phyloP scores from a whole-genome alignment of 2,113 vertebrate genomes.

The Oplegnathus fasciatus region DNA sequence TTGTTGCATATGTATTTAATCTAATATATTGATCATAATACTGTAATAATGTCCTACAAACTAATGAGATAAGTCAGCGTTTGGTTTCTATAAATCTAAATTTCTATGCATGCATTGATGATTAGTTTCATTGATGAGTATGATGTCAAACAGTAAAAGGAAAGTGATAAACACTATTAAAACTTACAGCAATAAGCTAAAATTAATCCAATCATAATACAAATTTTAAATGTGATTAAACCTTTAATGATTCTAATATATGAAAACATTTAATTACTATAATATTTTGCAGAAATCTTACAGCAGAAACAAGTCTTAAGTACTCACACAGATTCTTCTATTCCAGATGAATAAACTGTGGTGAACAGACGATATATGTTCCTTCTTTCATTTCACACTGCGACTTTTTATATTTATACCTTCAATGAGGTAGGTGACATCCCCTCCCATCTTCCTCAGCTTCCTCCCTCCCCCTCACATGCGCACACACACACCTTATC shows the following conservation, averaged over 20 bases:
- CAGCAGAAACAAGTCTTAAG: not conserved
- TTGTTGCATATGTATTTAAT: not conserved
- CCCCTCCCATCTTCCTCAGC: slow-evolving; percentile 14
- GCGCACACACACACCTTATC: not conserved
- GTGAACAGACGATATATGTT: not conserved
- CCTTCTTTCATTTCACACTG: slow-evolving; percentile 8
- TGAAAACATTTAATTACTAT: not conserved
- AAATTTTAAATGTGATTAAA: not conserved
- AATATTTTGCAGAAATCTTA: not conserved
- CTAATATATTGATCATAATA: not conserved
- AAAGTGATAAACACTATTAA: not conserved
- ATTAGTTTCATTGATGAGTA: not conserved
- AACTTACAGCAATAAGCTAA: not conserved
- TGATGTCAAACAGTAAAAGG: not conserved
- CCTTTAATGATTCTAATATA: not conserved
- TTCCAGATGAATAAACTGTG: not conserved
- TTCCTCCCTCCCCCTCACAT: not conserved
- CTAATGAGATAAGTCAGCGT: not conserved
- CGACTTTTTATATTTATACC: slow-evolving; percentile 59
- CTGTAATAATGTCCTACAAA: not conserved
- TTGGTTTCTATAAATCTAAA: not conserved
- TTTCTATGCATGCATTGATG: not conserved
- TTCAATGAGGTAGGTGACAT: not conserved
- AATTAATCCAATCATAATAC: not conserved
- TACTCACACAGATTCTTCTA: slow-evolving; percentile 23